phyloP scores from a whole-genome alignment of 2,113 vertebrate species.

The pig (Sus scrofa) region DNA sequence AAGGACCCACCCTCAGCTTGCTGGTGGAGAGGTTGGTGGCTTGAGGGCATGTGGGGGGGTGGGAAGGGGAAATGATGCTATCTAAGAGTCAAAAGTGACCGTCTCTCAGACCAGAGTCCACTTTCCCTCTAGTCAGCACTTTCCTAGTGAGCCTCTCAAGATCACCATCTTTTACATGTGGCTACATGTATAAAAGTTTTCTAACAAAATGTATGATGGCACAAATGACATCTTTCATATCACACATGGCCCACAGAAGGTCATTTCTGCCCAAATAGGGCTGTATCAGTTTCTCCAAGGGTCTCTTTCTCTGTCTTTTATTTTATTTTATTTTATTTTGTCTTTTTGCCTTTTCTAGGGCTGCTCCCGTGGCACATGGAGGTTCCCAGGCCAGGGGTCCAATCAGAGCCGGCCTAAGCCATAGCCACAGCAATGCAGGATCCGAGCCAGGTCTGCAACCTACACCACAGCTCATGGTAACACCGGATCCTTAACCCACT shows the following conservation, averaged over 20 bases:
- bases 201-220: background rate
- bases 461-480: no score
- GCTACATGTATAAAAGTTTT: fast-evolving
- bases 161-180: background rate
- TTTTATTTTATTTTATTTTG: no score
- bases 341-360: no score
- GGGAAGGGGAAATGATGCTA: background rate
- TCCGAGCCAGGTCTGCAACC: no score
- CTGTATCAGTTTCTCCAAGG: background rate
- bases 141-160: fast-evolving
- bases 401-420: no score
- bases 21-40: conserved; percentile 88
- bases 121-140: background rate
- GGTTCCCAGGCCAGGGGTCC: no score
- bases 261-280: background rate
- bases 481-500: no score
- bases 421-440: no score
- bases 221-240: background rate
- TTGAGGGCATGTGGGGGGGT: no score
- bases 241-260: background rate
- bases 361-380: no score
- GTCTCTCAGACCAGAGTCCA: background rate
- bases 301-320: background rate
- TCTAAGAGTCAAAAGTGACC: background rate
- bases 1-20: conserved; percentile 67